Evolutionary conservation across 2,797 vertebrate species (phyloP).

Genomic region (Coendou prehensilis): DNA sequence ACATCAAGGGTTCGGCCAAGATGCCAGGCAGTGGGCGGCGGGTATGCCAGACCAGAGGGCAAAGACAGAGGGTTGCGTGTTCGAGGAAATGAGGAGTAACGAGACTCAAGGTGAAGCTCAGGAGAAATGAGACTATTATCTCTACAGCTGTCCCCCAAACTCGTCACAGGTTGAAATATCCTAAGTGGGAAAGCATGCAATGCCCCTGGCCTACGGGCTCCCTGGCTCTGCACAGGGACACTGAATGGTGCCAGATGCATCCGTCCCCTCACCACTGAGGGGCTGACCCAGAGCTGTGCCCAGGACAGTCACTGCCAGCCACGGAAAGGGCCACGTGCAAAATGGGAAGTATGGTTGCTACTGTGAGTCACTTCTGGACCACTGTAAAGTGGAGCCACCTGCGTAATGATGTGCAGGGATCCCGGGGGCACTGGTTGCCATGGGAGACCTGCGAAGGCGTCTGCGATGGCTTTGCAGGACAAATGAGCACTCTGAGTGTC

Average conservation of each 20-base stretch:
- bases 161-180: neutral
- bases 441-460: neutral
- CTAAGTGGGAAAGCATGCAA: neutral
- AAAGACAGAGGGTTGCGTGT: fast-evolving
- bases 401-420: neutral
- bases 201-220: neutral
- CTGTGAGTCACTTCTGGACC: neutral
- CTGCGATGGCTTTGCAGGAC: neutral
- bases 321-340: neutral
- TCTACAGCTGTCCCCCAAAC: neutral
- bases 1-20: neutral
- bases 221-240: neutral
- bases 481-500: too few relatives aligned
- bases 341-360: neutral
- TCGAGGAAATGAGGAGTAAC: neutral
- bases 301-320: too few relatives aligned
- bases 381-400: too few relatives aligned
- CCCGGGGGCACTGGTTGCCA: neutral
- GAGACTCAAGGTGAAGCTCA: neutral
- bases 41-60: fast-evolving
- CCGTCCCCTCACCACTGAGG: neutral
- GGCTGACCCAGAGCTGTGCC: neutral
- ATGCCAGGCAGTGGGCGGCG: neutral
- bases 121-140: neutral
- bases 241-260: neutral